Conservation (phyloP, 2,797 vertebrate genomes). For the Sylvia borin region DNA sequence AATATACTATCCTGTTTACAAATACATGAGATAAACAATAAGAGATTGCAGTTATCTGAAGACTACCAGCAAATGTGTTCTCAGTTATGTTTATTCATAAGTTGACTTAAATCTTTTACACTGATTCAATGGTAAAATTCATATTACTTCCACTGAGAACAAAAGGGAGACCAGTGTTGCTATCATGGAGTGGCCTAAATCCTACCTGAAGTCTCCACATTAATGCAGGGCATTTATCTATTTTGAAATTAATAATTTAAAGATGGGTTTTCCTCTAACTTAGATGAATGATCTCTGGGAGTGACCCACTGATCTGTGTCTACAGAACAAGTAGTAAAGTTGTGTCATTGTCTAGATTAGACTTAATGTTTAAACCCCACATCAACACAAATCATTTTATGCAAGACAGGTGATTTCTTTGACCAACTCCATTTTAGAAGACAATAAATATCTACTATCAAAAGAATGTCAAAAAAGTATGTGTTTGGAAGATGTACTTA, state of each 20-base stretch:
- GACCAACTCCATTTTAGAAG: neutral
- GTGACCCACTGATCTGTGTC: neutral
- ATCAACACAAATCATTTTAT: neutral
- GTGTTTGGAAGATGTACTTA: neutral
- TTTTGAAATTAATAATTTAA: neutral
- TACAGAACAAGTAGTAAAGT: neutral
- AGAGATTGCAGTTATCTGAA: neutral
- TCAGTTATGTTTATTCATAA: neutral
- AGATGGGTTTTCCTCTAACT: neutral
- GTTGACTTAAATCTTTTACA: neutral
- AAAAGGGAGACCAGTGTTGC: neutral
- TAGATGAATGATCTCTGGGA: neutral
- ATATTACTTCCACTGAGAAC: neutral
- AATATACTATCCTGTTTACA: neutral
- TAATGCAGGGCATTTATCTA: neutral
- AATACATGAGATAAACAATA: neutral
- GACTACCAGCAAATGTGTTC: neutral
- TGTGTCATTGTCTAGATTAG: neutral
- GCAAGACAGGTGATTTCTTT: neutral
- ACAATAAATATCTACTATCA: neutral
- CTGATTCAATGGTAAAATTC: neutral
- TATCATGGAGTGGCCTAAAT: neutral
- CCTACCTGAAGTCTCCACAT: neutral
- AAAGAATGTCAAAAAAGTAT: neutral
- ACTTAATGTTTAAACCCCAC: neutral